Evolutionary conservation across 2,113 vertebrate species (phyloP), one percentile per base, ranked within the genome.

Genomic region (Carettochelys insculpta): DNA sequence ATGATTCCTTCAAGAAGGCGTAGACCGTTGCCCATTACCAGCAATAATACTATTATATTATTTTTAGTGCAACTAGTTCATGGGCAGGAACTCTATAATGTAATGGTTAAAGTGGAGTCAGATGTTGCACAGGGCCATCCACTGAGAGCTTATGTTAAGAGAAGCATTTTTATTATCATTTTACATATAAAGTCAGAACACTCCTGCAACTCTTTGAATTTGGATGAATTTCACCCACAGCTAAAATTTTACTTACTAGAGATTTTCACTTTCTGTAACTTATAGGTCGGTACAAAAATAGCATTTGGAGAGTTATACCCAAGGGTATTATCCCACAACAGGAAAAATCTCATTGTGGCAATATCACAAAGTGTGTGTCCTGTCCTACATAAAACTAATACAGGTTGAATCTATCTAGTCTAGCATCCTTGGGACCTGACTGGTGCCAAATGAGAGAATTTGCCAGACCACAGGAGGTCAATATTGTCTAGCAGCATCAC

Each of bases 171-270:
- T n/a, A n/a, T n/a, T n/a, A 79, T 76, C 20, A 2, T 68, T 54
- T 79, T 85, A 73, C 31, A 5, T 56, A 31, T 16, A 4, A 75
- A 2, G 80, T n/a, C n/a, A 88, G 31, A 31, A 83, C 4, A 65
- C 31, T n/a, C 83, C 81, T 10, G n/a, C 52, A 83, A 80, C 56
- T 80, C 4, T 8, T 34, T 48, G 45, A 20, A 56, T 78, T 82
- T 31, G 89, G 3, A 5, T 87, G 5, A 0, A 0, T 6, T 85
- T 68, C 58, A 65, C 58, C 34, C 58, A 65, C 16, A 65, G 58
- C 58, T 65, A n/a, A 65, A 34, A 65, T 19, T 65, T 20, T 41
- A 71, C 41, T 71, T 71, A 41, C 20, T 41, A 71, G 38, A 22
- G 20, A n/a, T 71, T 71, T 41, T 38, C 19, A 41, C 13, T 90